Evolutionary conservation across 1,140 invertebrate species (phyloP), one percentile per base, ranked within the genome.

Genomic region (Saccostrea glomerata): DNA sequence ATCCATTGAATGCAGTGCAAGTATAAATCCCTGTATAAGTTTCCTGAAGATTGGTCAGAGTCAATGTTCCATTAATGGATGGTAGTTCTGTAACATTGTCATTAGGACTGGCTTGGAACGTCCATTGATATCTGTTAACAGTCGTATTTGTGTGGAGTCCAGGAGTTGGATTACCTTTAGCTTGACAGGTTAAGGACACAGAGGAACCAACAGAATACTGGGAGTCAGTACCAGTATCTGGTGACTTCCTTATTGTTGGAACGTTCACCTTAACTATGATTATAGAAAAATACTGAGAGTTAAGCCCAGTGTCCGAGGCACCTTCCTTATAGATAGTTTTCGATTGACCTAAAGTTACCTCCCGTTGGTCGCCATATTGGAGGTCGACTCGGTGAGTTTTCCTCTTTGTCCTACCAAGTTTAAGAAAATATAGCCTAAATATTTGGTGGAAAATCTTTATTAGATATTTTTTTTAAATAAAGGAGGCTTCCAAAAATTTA

Each of bases 51-150:
- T 83, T 23, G 40, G 5, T 47, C 82, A 83, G 82, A 47, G 2
- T 47, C 3, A 83, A 17, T 20, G 17, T 6, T 7, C 82, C 82
- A 55, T 83, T 55, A 17, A 11, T 23, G 17, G 82, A 83, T 7
- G 36, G 1, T 20, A 83, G 11, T 23, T 83, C 82, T 12, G 82
- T 83, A 0, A 36, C 36, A 83, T 83, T 83, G 40, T 47, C 36
- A 17, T 40, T 40, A 2, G 36, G 40, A 47, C n/a, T 55, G 20
- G 82, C 36, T 36, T 83, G 1, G 36, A 54, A 55, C 0, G 36
- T 54, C 82, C 82, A 83, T 23, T 54, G 36, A 83, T 83, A 83
- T 12, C 47, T 83, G 82, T 83, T 83, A 36, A 2, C 30, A 36
- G 2, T 36, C 30, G 0, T 36, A 36, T 36, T 36, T 36, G 30